Conservation (phyloP, 2,888 invertebrate species). For the Suillia variegata region DNA sequence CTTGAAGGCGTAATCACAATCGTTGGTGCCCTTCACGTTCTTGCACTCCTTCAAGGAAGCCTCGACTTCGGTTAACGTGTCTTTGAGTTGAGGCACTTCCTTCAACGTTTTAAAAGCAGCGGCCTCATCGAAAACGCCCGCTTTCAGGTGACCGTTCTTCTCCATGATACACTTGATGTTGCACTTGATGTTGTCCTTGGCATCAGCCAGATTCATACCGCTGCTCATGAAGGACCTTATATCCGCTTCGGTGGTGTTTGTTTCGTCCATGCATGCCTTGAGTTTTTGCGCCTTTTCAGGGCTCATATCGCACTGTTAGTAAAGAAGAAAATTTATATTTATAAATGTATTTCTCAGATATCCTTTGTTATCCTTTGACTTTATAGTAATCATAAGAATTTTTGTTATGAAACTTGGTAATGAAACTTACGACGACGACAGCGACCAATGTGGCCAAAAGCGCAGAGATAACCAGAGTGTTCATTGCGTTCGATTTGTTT, state of each 20-base stretch:
- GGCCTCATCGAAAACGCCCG: constrained; percentile 43
- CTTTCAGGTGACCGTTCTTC: constrained; percentile 43
- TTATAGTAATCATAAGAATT: no score
- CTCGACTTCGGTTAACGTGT: constrained; percentile 36
- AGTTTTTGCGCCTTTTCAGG: constrained; percentile 1
- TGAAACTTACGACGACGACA: no score
- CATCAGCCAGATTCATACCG: constrained; percentile 34
- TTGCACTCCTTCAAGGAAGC: constrained; percentile 46
- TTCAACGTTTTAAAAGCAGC: constrained; percentile 31
- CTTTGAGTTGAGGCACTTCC: constrained; percentile 36
- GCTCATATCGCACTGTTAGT: no score
- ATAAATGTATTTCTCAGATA: no score
- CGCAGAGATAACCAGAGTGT: no score
- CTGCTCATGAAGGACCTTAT: constrained; percentile 34
- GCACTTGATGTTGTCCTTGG: constrained; percentile 47
- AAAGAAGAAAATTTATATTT: no score
- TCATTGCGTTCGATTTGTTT: no score
- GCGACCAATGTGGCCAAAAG: no score
- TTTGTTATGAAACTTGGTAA: no score
- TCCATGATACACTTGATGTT: constrained; percentile 51
- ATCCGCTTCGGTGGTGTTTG: constrained; percentile 36
- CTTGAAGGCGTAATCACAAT: constrained; percentile 52
- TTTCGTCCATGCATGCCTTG: constrained; percentile 39
- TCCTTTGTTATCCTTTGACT: no score
- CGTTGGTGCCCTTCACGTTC: constrained; percentile 42